phyloP scores from a whole-genome alignment of 1,140 invertebrate species.

The Drosophila miranda region DNA sequence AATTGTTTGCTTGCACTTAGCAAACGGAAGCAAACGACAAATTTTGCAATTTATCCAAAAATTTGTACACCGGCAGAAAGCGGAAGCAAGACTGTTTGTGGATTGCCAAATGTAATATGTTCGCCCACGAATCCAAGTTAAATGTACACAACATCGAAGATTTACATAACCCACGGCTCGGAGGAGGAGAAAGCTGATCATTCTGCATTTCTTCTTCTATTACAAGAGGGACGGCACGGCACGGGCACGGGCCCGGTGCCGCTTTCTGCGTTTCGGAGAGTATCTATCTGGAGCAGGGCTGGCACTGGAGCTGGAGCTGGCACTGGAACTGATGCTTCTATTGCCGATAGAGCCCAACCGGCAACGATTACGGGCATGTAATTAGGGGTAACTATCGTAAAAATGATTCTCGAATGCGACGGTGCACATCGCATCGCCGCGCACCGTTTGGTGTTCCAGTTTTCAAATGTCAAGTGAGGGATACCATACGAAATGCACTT shows the following conservation, averaged over 20 bases:
- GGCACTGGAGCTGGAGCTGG: slow-evolving; percentile 16
- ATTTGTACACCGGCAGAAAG: slow-evolving; percentile 31
- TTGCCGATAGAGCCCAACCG: slow-evolving; percentile 39
- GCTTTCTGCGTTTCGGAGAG: slow-evolving; percentile 62
- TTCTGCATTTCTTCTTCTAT: slow-evolving; percentile 55
- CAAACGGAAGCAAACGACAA: slow-evolving; percentile 40
- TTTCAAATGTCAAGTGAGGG: slow-evolving; percentile 57
- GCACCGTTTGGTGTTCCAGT: slow-evolving; percentile 50
- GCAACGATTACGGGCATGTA: slow-evolving; percentile 36
- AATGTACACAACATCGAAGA: slow-evolving; percentile 35
- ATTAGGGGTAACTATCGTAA: slow-evolving; percentile 62
- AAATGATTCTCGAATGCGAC: slow-evolving; percentile 62
- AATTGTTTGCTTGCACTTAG: slow-evolving; percentile 72
- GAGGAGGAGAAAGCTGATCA: slow-evolving; percentile 59
- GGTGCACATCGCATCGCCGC: slow-evolving; percentile 50
- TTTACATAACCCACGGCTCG: slow-evolving; percentile 58
- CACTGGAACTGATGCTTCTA: slow-evolving; percentile 6
- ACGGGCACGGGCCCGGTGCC: slow-evolving; percentile 38
- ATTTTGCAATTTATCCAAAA: slow-evolving; percentile 62
- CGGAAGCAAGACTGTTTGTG: slow-evolving; percentile 39
- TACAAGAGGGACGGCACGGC: neutral
- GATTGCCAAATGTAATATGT: slow-evolving; percentile 47
- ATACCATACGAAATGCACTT: slow-evolving; percentile 32
- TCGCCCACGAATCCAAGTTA: slow-evolving; percentile 37
- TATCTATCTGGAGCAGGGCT: slow-evolving; percentile 12